phyloP scores from a whole-genome alignment of 2,888 invertebrate genomes.

The Neelides folsomi region DNA sequence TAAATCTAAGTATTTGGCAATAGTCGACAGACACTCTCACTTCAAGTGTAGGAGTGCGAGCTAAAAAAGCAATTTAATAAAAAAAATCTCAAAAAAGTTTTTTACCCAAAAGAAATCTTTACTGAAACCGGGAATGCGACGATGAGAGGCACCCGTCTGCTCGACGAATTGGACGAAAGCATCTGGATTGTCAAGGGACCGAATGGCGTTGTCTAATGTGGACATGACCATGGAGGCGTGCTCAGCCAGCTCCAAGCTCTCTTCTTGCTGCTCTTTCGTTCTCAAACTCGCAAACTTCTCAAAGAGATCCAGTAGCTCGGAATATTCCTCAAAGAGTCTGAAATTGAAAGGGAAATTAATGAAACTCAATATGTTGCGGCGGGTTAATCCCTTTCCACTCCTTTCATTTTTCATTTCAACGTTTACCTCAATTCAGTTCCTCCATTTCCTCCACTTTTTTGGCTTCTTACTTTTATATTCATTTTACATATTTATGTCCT shows the following conservation, averaged over 20 bases:
- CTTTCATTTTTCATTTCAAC: no score
- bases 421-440: no score
- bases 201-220: slow-evolving; percentile 76
- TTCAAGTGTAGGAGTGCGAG: no score
- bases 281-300: slow-evolving; percentile 64
- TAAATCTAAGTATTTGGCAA: no score
- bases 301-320: slow-evolving; percentile 63
- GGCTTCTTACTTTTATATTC: no score
- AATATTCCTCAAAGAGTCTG: slow-evolving; percentile 77
- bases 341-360: slow-evolving; percentile 31
- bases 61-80: background rate
- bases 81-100: background rate
- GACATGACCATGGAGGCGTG: slow-evolving; percentile 82
- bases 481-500: no score
- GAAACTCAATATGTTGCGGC: no score
- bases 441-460: no score
- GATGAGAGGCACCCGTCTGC: slow-evolving; percentile 69
- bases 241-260: slow-evolving; percentile 67
- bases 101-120: slow-evolving; percentile 79
- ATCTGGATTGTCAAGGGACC: slow-evolving; percentile 70
- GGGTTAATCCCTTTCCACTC: no score
- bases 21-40: no score
- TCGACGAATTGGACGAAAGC: slow-evolving; percentile 68
- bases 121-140: slow-evolving; percentile 70
- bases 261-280: slow-evolving; percentile 65